A percentile compares a stretch with the other conserved stretches of the same genome.
Conservation (phyloP, 2,113 vertebrate species). For the Gallinago undulata region DNA sequence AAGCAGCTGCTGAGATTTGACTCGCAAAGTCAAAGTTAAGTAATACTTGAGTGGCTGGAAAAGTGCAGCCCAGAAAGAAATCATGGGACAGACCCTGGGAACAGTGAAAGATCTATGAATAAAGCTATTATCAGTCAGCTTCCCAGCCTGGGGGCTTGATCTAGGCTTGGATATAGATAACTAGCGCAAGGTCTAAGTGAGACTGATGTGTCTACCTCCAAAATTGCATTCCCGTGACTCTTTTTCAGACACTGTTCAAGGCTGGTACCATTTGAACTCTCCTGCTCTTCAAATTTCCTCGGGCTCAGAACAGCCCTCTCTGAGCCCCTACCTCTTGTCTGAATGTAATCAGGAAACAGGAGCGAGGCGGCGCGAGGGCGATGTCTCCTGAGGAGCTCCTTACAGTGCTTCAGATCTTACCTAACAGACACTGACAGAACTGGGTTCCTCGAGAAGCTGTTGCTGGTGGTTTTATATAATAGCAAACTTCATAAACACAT, state of each 20-base stretch:
- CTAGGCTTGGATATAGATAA: neutral
- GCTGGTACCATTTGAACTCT: neutral
- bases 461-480: conserved; percentile 50
- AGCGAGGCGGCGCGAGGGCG: neutral
- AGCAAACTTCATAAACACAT: conserved; percentile 9
- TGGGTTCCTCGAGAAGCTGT: conserved; percentile 47
- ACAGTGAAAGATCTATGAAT: neutral
- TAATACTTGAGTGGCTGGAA: neutral
- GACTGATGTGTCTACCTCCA: neutral
- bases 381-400: neutral
- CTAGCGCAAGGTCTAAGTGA: neutral
- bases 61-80: neutral
- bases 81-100: neutral
- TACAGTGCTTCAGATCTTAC: neutral
- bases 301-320: neutral
- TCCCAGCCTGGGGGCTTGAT: neutral
- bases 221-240: fast-evolving
- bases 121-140: neutral
- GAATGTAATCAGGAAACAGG: neutral
- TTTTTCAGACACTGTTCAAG: neutral
- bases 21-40: neutral
- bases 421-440: conserved; percentile 55
- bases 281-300: neutral
- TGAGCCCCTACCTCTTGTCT: neutral
- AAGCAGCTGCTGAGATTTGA: neutral